Evolutionary conservation across 2,797 vertebrate genomes (phyloP).

Genomic region (Discoglossus pictus): DNA sequence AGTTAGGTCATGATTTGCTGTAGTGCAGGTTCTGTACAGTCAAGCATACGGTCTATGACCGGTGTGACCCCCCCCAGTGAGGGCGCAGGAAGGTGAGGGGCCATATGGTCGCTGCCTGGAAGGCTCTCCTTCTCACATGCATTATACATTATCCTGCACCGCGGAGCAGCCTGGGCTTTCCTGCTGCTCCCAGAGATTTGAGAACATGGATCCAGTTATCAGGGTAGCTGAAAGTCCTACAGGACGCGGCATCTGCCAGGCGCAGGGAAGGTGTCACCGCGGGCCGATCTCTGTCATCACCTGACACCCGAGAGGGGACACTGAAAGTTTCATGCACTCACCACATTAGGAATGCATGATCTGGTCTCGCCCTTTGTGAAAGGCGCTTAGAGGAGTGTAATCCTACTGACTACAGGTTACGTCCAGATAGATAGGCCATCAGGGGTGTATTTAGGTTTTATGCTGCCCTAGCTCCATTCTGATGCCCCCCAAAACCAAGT

Average conservation of each 20-base stretch:
- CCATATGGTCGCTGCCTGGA: conserved; percentile 32
- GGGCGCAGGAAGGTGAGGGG: conserved; percentile 18
- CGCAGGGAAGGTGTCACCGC: conserved; percentile 22
- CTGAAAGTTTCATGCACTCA: conserved; percentile 25
- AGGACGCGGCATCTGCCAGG: conserved; percentile 35
- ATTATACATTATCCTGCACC: conserved; percentile 41
- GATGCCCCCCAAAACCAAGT: no score
- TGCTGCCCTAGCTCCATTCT: no score
- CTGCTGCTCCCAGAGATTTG: conserved; percentile 36
- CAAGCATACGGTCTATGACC: no score
- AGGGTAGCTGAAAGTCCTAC: conserved; percentile 8
- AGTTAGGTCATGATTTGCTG: no score
- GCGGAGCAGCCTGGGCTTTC: conserved; percentile 17
- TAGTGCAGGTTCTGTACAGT: no score
- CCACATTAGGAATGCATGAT: conserved; percentile 38
- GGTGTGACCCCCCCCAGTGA: no score
- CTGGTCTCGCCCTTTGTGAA: conserved; percentile 12
- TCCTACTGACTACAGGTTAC: no score
- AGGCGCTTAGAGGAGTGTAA: no score
- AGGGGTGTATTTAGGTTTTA: no score
- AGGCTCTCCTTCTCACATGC: conserved; percentile 27
- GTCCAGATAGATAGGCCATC: no score
- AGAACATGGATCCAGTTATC: conserved; percentile 46
- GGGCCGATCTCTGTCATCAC: conserved; percentile 32
- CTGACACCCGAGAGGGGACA: conserved; percentile 24